Evolutionary conservation across 2,113 vertebrate genomes (phyloP).

Genomic region (Melanerpes formicivorus): DNA sequence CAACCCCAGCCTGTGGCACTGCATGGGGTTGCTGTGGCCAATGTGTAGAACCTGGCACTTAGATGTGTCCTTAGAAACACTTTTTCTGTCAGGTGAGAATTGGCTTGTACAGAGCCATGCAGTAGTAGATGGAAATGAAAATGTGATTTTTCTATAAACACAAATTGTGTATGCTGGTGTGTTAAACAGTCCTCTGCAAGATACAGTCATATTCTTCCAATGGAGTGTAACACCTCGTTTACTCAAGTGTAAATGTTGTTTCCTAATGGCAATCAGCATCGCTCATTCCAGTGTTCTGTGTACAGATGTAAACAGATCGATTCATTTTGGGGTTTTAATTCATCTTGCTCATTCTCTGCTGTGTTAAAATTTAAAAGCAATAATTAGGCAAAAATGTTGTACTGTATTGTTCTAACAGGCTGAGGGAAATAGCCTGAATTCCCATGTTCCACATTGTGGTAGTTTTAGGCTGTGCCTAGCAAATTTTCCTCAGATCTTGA

Average conservation of each 20-base stretch:
- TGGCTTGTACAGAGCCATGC: not conserved
- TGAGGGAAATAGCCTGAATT: constrained; percentile 2
- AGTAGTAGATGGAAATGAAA: not conserved
- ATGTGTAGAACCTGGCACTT: no score
- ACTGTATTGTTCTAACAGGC: not conserved
- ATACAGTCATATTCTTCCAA: not conserved
- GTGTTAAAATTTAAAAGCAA: not conserved
- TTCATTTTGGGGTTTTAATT: constrained; percentile 12
- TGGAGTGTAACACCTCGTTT: not conserved
- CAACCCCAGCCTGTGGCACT: no score
- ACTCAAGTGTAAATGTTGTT: not conserved
- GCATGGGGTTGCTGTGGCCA: no score
- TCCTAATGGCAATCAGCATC: not conserved
- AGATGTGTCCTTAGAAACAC: not conserved
- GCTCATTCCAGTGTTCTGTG: not conserved
- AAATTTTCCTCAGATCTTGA: no score
- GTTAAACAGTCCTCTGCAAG: not conserved
- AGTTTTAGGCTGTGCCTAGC: no score
- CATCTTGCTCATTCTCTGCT: not conserved
- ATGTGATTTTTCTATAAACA: not conserved
- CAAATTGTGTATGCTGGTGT: not conserved
- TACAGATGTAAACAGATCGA: constrained; percentile 27
- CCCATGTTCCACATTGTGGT: not conserved
- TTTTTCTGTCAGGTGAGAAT: not conserved
- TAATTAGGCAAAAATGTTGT: not conserved